phyloP scores from a whole-genome alignment of 1,140 invertebrate species.

The Solen grandis region DNA sequence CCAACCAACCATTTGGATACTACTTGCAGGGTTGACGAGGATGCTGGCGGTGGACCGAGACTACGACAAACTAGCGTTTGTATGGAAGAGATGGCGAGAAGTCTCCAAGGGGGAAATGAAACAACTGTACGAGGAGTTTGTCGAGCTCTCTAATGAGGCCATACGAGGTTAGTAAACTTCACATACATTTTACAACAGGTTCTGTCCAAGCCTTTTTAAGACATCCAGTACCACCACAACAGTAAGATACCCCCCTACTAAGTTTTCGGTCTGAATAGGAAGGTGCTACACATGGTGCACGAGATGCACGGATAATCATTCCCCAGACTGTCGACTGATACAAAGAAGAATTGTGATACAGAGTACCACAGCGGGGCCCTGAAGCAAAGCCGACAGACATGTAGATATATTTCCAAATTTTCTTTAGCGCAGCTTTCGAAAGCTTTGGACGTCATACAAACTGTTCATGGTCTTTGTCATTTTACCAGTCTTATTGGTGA shows the following conservation, averaged over 20 bases:
- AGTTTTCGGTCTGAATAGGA: not conserved
- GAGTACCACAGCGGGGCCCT: no score
- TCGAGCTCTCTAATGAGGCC: slow-evolving; percentile 90
- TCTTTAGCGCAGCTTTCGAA: no score
- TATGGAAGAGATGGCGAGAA: slow-evolving; percentile 90
- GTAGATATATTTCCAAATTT: no score
- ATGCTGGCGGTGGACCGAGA: slow-evolving; percentile 70
- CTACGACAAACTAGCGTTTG: slow-evolving; percentile 56
- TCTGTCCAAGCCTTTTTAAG: not conserved
- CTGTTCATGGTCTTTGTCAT: no score
- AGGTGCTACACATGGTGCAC: not conserved
- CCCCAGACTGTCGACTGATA: not conserved
- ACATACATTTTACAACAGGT: not conserved
- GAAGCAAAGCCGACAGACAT: no score
- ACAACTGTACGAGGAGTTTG: slow-evolving; percentile 89
- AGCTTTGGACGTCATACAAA: no score
- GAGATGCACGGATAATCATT: not conserved
- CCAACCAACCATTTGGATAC: no score
- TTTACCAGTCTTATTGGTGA: no score
- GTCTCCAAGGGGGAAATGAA: slow-evolving; percentile 87
- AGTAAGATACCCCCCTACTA: not conserved
- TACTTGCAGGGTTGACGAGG: slow-evolving; percentile 63
- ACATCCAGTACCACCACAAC: not conserved
- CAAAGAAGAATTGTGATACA: no score
- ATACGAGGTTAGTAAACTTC: slow-evolving; percentile 79